Evolutionary conservation across 2,797 vertebrate species (phyloP).

Genomic region (Glyptemys insculpta): DNA sequence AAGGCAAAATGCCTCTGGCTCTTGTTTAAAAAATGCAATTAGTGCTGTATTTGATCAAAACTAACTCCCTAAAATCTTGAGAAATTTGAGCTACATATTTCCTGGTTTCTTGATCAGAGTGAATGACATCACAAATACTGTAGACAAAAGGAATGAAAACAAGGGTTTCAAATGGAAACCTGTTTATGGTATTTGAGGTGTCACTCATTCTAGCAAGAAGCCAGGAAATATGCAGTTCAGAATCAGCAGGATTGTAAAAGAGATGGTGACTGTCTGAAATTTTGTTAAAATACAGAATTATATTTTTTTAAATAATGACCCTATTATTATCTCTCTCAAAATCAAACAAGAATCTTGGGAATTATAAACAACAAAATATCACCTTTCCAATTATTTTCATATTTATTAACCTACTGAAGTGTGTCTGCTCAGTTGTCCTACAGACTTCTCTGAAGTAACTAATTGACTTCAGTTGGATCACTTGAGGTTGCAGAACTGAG

Average conservation of each 20-base stretch:
- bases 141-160: constrained; percentile 29
- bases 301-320: background rate
- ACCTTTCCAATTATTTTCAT: background rate
- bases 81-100: background rate
- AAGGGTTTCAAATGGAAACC: constrained; percentile 1
- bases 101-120: background rate
- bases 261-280: background rate
- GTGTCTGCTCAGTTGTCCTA: background rate
- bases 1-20: background rate
- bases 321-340: background rate
- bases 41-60: background rate
- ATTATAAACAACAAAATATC: background rate
- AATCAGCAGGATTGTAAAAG: background rate
- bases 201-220: constrained; percentile 3
- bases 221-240: background rate
- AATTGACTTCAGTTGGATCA: background rate
- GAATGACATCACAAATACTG: background rate
- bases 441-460: background rate
- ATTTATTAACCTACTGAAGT: background rate
- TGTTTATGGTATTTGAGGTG: background rate
- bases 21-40: background rate
- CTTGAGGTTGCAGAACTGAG: background rate
- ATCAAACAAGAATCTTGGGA: background rate
- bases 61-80: background rate
- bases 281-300: background rate